Percentiles rank a stretch among this genome's conserved stretches.
Evolutionary conservation across 2,797 vertebrate species (phyloP).

Genomic region (Lutjanus argentimaculatus): DNA sequence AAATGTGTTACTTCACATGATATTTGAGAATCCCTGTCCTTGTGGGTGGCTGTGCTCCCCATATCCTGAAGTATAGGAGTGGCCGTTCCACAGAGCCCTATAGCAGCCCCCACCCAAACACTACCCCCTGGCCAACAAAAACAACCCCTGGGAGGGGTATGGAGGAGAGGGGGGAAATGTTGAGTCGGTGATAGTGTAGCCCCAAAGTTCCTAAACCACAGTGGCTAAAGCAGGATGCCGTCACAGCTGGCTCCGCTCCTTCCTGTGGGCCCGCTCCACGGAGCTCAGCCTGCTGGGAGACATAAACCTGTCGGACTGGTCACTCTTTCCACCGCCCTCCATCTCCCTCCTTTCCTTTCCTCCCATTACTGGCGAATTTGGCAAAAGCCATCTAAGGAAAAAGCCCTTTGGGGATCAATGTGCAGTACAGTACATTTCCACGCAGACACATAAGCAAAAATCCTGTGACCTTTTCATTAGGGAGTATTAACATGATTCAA

Average conservation of each 20-base stretch:
- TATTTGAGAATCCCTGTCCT: constrained; percentile 81
- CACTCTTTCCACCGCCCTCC: constrained; percentile 87
- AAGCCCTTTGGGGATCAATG: constrained; percentile 82
- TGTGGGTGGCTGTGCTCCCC: constrained; percentile 76
- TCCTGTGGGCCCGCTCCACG: constrained; percentile 82
- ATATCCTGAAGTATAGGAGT: constrained; percentile 75
- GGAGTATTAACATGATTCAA: constrained; percentile 56
- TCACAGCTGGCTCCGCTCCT: constrained; percentile 86
- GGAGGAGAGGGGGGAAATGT: constrained; percentile 70
- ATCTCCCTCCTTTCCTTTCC: constrained; percentile 80
- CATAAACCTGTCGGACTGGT: constrained; percentile 88
- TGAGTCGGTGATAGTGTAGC: constrained; percentile 79
- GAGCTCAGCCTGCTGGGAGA: constrained; percentile 80
- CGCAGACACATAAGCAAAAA: constrained; percentile 78
- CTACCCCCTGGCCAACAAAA: constrained; percentile 83
- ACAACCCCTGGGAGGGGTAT: constrained; percentile 82
- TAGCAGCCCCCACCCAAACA: constrained; percentile 79
- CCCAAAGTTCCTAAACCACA: constrained; percentile 82
- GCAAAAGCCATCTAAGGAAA: constrained; percentile 81
- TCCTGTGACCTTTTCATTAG: constrained; percentile 75
- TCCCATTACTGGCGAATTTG: constrained; percentile 85
- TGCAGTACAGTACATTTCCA: constrained; percentile 86
- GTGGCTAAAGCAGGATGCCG: constrained; percentile 81
- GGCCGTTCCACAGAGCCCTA: constrained; percentile 63
- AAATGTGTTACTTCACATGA: constrained; percentile 78